Base-by-base conservation (phyloP, 2,888 invertebrate genomes). In the Rhagonycha fulva region DNA sequence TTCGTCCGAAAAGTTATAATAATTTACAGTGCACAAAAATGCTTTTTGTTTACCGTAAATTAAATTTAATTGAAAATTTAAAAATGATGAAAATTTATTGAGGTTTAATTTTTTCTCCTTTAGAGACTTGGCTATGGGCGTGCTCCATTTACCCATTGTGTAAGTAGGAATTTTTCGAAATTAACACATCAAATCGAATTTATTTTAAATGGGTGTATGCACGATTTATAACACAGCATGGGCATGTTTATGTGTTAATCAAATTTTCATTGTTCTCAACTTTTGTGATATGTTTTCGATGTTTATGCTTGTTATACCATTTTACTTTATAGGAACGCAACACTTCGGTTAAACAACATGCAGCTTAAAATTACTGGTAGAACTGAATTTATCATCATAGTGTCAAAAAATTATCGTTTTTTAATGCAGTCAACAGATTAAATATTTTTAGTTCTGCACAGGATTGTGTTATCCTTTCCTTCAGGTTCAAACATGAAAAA, bases 91-190 rank as follows among this genome's bases (percentile, higher is more conserved):
- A 9, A 68, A 26, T 30, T 68, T 28, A 68, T 68, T 74, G 70
- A 62, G 70, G 24, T 73, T 60, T 68, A 14, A 71, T 74, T 76
- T 76, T 74, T 71, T 77, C 71, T 74, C 71, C 71, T 61, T 28
- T 68, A 77, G 76, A 77, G 76, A 74, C 76, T 74, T 77, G 74
- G 74, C 76, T 62, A 30, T 77, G 24, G 76, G 76, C 69, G 76
- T 77, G 23, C 76, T 77, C n/a, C 76, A 77, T 61, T 77, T 77
- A 74, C 76, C 76, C 61, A 74, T 77, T 74, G 74, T 77, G 76
- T 77, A 77, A 77, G 76, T 77, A 77, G 76, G 74, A 68, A 77
- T 70, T 71, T 4, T n/a, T 30, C 62, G 28, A 67, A 60, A 66
- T 30, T 14, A 68, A 11, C 28, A 12, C 14, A 68, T 67, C 30